Evolutionary conservation across 2,888 invertebrate species (phyloP).

Genomic region (Xestia c-nigrum): DNA sequence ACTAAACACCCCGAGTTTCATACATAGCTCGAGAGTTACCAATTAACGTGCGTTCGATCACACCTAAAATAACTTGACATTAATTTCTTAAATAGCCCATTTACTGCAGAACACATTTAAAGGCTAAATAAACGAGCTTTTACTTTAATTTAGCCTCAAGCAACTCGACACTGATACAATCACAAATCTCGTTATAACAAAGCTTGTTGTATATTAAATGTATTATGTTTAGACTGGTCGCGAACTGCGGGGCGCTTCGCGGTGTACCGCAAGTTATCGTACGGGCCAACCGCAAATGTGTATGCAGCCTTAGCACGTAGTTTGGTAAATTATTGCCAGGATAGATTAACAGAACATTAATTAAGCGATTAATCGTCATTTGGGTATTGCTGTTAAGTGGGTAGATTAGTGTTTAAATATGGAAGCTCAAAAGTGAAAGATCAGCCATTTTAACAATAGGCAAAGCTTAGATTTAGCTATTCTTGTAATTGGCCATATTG

Average conservation of each 20-base stretch:
- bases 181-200: constrained; percentile 30
- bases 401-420: constrained; percentile 21
- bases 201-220: constrained; percentile 42
- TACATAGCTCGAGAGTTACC: not conserved
- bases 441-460: not conserved
- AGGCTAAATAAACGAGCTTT: constrained; percentile 11
- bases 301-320: constrained; percentile 24
- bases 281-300: constrained; percentile 37
- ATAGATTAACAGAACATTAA: constrained; percentile 35
- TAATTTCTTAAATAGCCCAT: not conserved
- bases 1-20: not conserved
- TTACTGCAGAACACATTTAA: not conserved
- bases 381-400: constrained; percentile 17
- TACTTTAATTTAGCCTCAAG: constrained; percentile 12
- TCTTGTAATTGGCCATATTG: too few relatives aligned
- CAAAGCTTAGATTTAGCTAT: too few relatives aligned
- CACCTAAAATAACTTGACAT: not conserved
- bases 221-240: constrained; percentile 42
- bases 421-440: constrained; percentile 4
- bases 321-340: constrained; percentile 40
- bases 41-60: not conserved
- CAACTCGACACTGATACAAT: constrained; percentile 19
- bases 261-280: constrained; percentile 62
- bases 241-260: constrained; percentile 47
- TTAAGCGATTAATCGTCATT: constrained; percentile 36